Evolutionary conservation across 2,113 vertebrate species (phyloP), one percentile per base, ranked within the genome.

Genomic region (Ctenodactylus gundi): DNA sequence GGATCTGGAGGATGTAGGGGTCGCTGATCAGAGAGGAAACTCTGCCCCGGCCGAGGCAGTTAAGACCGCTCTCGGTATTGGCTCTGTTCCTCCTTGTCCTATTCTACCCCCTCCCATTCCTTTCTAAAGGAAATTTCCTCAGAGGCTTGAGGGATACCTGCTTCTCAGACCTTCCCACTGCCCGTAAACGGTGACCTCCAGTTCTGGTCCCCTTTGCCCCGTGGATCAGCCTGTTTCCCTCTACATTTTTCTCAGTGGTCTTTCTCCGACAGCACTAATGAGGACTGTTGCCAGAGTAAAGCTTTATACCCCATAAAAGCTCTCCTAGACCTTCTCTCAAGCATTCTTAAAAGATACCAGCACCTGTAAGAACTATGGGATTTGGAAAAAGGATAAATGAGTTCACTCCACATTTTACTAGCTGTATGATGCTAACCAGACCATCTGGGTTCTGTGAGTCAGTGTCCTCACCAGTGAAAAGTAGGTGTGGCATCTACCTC

Each of bases 401-500:
- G 44, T 51, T 85, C 65, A 49, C 77, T 73, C 14, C 49, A 5
- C 34, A 17, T 72, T 96, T 96, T 91, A 96, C 90, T 96, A 93
- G 93, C 92, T 95, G 57, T 85, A 70, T 51, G 92, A 92, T 94
- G 95, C 97, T 85, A 21, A 57, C 60, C 86, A 57, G 70, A 67
- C 62, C 29, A 60, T 64, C 21, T 67, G 77, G 41, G 36, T 87
- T 60, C 86, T 81, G 46, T 92, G 96, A 95, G 84, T 94, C 94
- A 89, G 49, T 95, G 31, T 81, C 65, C 49, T 91, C 77, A 55
- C 72, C 27, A 68, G 55, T 76, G 17, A 41, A 65, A 85, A 80
- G 87, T 93, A 92, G 93, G 90, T 92, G 96, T 96, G 97, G 94
- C 94, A 36, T 85, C 29, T 77, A 85, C 92, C 68, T 95, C 72